Evolutionary conservation across 2,888 invertebrate species (phyloP).

Genomic region (Baronia brevicornis): DNA sequence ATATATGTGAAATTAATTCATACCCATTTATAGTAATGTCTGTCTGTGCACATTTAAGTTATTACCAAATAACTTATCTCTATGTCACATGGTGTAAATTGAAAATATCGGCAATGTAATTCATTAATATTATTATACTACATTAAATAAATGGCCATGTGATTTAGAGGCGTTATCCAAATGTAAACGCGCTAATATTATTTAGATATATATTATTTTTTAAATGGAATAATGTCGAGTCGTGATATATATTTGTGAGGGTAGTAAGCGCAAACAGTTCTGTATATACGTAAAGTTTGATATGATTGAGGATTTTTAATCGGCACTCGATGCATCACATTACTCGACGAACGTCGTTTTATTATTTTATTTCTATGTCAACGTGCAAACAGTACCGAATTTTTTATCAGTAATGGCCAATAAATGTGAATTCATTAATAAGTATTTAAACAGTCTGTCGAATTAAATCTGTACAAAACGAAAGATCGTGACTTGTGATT

Average conservation of each 20-base stretch:
- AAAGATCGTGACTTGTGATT: conserved; percentile 60
- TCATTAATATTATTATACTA: conserved; percentile 1
- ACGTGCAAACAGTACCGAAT: conserved; percentile 60
- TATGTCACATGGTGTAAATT: conserved; percentile 32
- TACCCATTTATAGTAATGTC: conserved; percentile 41
- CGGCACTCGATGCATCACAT: conserved; percentile 35
- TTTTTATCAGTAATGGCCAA: conserved; percentile 54
- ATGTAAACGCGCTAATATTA: conserved; percentile 45
- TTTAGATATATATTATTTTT: conserved; percentile 57
- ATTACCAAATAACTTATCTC: conserved; percentile 47
- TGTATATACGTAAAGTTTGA: conserved; percentile 63
- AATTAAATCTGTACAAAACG: conserved; percentile 74
- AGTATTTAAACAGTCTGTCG: conserved; percentile 71
- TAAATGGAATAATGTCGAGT: conserved; percentile 50
- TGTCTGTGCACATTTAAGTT: conserved; percentile 48
- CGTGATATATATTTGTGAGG: conserved; percentile 39
- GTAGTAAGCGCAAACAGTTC: conserved; percentile 42
- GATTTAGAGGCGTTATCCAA: conserved; percentile 35
- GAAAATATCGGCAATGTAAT: conserved; percentile 5
- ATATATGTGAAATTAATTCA: conserved; percentile 47
- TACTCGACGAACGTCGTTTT: conserved; percentile 25
- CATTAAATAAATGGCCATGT: conserved; percentile 32
- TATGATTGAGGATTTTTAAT: conserved; percentile 26
- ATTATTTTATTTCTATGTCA: conserved; percentile 42
- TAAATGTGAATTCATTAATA: conserved; percentile 67